Evolutionary conservation across 2,113 vertebrate genomes (phyloP), one percentile per base, ranked within the genome.

Genomic region (Gobiocypris rarus): DNA sequence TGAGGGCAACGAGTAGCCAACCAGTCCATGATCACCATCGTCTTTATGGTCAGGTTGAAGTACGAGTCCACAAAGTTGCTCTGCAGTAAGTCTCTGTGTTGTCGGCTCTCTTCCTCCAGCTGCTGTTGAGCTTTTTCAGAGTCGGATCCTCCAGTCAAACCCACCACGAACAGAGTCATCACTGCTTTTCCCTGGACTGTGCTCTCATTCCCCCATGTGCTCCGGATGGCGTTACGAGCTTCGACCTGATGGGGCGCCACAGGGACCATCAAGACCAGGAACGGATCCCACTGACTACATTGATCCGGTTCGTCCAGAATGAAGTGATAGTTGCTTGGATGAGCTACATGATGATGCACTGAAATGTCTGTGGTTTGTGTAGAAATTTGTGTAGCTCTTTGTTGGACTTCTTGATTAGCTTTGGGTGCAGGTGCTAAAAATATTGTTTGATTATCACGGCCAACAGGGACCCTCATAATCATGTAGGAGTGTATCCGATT

Each of bases 11-110:
- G 89, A 2, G 88, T 91, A 67, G 82, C 89, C 52, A 96, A 88
- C 96, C 96, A 96, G 89, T 92, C 89, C 93, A 97, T 81, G 1
- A 96, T 94, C 92, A 96, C 93, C 87, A 96, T 84, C 2, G 95
- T 96, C 89, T 96, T 95, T 6, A 94, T 75, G 2, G 95, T 96
- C 7, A 96, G 85, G 87, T 96, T 96, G 54, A 82, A 26, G 89
- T 97, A 95, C 0, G 85, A 82, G 88, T 95, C 94, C 2, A 78
- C 48, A 50, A 93, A 96, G 79, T 92, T 82, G 41, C 95, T 94
- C 88, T 95, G 95, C 19, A 97, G 84, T 1, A 97, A 43, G n/a
- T 97, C 96, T 0, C 48, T 38, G 87, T 95, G 77, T 3, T 61
- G 63, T 0, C 3, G 10, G 34, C 91, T 93, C 87, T 97, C 96